These are phyloP conservation scores for Saccostrea glomerata DNA, from an alignment of 1,140 invertebrate genomes.

Conservation along the genomic window DNA sequence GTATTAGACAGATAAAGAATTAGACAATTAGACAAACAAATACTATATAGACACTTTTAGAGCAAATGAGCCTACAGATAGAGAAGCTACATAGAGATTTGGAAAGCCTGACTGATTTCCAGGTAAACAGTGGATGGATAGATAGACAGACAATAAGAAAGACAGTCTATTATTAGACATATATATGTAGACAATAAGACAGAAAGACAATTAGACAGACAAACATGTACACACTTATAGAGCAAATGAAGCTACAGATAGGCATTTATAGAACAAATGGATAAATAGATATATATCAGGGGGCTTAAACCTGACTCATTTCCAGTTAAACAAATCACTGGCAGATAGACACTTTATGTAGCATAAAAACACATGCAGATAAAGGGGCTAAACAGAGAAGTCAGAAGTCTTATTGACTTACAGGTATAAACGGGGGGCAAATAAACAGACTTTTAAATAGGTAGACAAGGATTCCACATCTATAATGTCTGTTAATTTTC, in stretches of 20 bases:
- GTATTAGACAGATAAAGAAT: background rate
- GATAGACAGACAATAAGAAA: background rate
- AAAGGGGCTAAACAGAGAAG: background rate
- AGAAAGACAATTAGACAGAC: background rate
- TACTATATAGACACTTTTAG: constrained; percentile 57
- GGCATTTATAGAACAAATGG: too few species aligned
- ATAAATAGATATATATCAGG: background rate
- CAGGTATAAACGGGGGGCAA: background rate
- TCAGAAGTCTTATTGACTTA: background rate
- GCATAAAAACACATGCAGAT: background rate
- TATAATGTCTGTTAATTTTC: constrained; percentile 43
- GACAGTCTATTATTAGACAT: background rate
- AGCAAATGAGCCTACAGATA: constrained; percentile 63
- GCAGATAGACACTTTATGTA: background rate
- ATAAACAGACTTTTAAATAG: background rate
- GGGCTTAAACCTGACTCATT: too few species aligned
- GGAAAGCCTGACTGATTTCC: constrained; percentile 69
- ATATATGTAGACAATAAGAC: background rate
- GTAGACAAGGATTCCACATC: background rate
- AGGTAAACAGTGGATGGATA: constrained; percentile 59
- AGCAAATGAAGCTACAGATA: too few species aligned
- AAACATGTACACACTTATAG: background rate
- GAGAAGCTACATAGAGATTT: constrained; percentile 71
- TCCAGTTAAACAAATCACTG: background rate
- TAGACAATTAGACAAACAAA: constrained; percentile 9